These are phyloP conservation scores for Florisuga fusca DNA, from an alignment of 2,797 vertebrate genomes.

Conservation along the genomic window DNA sequence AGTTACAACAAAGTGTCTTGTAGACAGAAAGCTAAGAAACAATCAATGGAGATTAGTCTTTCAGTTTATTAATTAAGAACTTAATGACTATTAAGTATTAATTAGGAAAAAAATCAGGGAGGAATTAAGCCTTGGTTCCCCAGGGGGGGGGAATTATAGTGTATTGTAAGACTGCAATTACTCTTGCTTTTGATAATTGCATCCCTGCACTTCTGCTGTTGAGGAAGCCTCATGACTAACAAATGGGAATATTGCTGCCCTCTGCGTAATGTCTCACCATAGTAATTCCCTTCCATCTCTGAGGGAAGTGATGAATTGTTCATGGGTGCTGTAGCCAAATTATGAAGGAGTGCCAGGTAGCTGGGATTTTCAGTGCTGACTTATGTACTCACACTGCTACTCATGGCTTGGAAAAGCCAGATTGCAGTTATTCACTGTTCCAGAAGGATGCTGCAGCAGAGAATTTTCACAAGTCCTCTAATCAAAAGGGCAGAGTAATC, in stretches of 20 bases:
- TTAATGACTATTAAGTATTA: too few species aligned
- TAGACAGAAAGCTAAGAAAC: neutral
- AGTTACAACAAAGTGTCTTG: neutral
- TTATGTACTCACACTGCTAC: neutral
- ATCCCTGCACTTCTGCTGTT: neutral
- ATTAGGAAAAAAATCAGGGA: neutral
- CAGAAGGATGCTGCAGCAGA: neutral
- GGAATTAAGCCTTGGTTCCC: neutral
- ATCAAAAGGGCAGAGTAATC: neutral
- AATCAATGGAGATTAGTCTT: neutral
- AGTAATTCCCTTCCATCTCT: neutral
- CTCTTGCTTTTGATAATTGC: neutral
- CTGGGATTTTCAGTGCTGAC: neutral
- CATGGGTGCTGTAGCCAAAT: neutral
- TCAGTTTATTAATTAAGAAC: neutral
- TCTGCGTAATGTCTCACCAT: neutral
- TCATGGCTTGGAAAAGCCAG: neutral
- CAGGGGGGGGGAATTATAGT: neutral
- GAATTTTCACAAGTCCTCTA: neutral
- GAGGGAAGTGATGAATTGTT: neutral
- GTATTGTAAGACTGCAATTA: neutral
- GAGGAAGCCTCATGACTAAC: neutral
- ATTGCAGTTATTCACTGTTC: neutral
- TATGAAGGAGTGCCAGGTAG: neutral
- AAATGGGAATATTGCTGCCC: rapidly evolving